Evolutionary conservation across 2,797 vertebrate species (phyloP).

Genomic region (Rachycentron canadum): DNA sequence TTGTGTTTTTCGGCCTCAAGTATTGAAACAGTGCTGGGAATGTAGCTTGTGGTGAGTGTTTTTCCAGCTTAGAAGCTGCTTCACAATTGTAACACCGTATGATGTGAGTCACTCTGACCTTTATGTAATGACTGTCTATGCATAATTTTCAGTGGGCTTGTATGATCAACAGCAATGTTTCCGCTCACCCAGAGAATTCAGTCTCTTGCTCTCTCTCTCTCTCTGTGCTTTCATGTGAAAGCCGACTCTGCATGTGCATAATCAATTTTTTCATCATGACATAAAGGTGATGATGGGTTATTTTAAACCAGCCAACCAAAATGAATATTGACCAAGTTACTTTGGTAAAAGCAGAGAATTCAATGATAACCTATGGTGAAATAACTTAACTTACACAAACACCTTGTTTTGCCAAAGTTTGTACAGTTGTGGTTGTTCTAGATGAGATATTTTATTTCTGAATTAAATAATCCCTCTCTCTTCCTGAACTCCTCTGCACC

Average conservation of each 20-base stretch:
- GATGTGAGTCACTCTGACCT: slow-evolving; percentile 46
- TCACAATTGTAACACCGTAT: slow-evolving; percentile 9
- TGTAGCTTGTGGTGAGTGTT: slow-evolving; percentile 28
- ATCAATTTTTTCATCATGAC: not conserved
- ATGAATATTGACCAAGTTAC: slow-evolving; percentile 11
- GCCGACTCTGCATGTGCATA: not conserved
- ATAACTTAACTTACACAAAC: slow-evolving; percentile 13
- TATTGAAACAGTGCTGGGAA: slow-evolving; percentile 16
- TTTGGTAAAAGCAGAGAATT: not conserved
- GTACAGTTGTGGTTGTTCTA: not conserved
- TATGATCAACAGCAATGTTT: slow-evolving; percentile 13
- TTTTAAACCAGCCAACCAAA: slow-evolving; percentile 34
- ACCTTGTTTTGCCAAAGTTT: not conserved
- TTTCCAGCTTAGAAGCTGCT: slow-evolving; percentile 39
- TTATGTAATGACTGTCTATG: slow-evolving; percentile 49
- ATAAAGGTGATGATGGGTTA: not conserved
- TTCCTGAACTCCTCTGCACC: not conserved
- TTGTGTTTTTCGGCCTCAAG: not conserved
- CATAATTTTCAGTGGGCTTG: slow-evolving; percentile 23
- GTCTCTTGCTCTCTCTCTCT: not conserved
- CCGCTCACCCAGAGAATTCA: slow-evolving; percentile 1
- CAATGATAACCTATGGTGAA: slow-evolving; percentile 26
- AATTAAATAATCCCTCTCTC: too few species aligned
- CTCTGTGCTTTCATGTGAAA: slow-evolving; percentile 8
- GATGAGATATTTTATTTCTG: not conserved